Evolutionary conservation across 2,888 invertebrate species (phyloP).

Genomic region (Stratiomys singularior): DNA sequence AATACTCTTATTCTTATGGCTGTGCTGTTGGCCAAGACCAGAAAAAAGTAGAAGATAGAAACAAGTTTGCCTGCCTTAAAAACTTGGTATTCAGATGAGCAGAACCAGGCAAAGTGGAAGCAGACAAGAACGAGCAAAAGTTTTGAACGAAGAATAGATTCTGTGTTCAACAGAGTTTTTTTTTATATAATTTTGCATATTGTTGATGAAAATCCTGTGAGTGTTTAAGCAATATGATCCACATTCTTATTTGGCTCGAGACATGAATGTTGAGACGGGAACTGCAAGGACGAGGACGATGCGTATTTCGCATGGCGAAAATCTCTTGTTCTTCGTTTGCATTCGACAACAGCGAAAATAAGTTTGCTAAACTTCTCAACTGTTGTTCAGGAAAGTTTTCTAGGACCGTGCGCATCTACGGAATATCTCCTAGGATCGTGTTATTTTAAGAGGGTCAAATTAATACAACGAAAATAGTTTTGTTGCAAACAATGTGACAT

Average conservation of each 20-base stretch:
- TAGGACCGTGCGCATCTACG: background rate
- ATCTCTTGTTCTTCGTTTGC: slow-evolving; percentile 1
- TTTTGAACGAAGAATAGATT: background rate
- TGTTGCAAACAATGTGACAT: no score
- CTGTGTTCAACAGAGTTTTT: background rate
- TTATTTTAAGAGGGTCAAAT: background rate
- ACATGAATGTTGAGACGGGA: background rate
- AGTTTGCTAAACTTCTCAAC: background rate
- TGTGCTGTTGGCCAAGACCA: background rate
- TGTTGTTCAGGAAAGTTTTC: slow-evolving; percentile 4
- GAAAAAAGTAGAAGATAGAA: background rate
- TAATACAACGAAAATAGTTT: background rate
- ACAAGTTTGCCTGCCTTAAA: background rate
- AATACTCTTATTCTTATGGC: background rate
- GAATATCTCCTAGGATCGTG: background rate
- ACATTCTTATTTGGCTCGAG: background rate
- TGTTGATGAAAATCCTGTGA: slow-evolving; percentile 28
- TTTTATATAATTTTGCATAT: slow-evolving; percentile 2
- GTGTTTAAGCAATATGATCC: slow-evolving; percentile 22
- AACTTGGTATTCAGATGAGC: background rate
- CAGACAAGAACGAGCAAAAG: background rate
- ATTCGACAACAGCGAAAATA: background rate
- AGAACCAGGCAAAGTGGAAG: background rate
- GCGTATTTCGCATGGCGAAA: background rate
- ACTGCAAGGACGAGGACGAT: background rate